phyloP scores from a whole-genome alignment of 2,797 vertebrate genomes.

The Leptodactylus fallax region DNA sequence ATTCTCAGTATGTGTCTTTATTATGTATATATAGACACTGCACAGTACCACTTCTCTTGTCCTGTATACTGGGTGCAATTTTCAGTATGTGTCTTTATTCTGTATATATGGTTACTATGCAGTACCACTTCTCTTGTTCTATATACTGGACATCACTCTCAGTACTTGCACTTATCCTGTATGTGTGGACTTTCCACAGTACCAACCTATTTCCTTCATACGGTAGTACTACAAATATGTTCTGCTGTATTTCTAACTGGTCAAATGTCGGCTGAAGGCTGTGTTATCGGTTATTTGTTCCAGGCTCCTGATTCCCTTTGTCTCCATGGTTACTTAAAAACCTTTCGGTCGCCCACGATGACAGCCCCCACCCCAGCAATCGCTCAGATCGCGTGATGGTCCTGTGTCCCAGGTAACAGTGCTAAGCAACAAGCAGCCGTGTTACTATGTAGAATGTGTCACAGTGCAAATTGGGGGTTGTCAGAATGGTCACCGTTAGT shows the following conservation, averaged over 20 bases:
- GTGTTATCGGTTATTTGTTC: not conserved
- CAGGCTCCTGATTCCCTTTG: conserved; percentile 8
- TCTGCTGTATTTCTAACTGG: not conserved
- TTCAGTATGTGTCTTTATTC: not conserved
- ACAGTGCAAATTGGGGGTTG: not conserved
- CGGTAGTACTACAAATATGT: not conserved
- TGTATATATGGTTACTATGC: not conserved
- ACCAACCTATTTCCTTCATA: no score
- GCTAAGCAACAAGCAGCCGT: conserved; percentile 6
- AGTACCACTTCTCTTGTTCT: not conserved
- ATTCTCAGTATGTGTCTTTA: not conserved
- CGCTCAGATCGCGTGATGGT: conserved; percentile 21
- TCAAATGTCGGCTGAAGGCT: not conserved
- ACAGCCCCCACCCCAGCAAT: not conserved
- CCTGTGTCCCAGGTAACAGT: conserved; percentile 36
- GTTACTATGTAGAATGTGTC: not conserved
- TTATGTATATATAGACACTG: not conserved
- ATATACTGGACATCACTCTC: not conserved
- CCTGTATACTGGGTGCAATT: not conserved
- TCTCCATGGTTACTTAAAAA: conserved; percentile 21
- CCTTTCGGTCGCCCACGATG: conserved; percentile 32
- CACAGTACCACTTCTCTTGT: no score
- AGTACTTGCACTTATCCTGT: no score
- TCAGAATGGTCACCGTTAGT: not conserved
- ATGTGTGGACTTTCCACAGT: no score